Base-by-base conservation (phyloP, 35 echinoderm and acorn worm genomes). In the Ptychodera flava region DNA sequence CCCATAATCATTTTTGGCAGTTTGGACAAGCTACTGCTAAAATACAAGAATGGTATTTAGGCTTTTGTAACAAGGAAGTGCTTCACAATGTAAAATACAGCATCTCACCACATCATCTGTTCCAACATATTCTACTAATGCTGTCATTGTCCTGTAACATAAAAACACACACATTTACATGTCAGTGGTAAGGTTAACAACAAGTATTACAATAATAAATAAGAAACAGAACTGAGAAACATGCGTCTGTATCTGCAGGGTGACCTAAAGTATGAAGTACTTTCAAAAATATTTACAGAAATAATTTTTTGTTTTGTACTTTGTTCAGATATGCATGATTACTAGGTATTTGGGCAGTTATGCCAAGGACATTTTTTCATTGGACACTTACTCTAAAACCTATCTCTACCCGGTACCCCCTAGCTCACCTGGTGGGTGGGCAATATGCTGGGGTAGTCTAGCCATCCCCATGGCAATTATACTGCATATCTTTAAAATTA, bases 51-150 rank as follows among this genome's bases (percentile, higher is more conserved):
- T 22, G 1, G 1, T 84, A 84, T 16, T 16, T 16, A 29, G 35
- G 15, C 16, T 32, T 82, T 28, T 32, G 15, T 28, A 82, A 82
- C 80, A 28, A 28, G 80, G 16, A 22, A n/a, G n/a, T n/a, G n/a
- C 36, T 15, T 1, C 1, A 10, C 22, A n/a, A 34, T 82, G 15
- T 31, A 45, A 76, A 79, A 15, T 32, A 0, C 12, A 16, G 29
- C 0, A 30, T 91, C 91, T 97, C 80, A 97, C 95, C 31, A 97
- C 90, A 88, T 97, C 95, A 85, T 97, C 95, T 85, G 95, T 82
- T 36, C 95, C 95, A n/a, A 93, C 85, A 28, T 89, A 91, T 30
- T 91, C 82, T 35, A 97, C 95, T 78, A 97, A 76, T 22, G 89
- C 81, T 82, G 95, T 97, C 91, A 97, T 93, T 1, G 86, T 85